phyloP scores from a whole-genome alignment of 2,113 vertebrate species.

The Theropithecus gelada region DNA sequence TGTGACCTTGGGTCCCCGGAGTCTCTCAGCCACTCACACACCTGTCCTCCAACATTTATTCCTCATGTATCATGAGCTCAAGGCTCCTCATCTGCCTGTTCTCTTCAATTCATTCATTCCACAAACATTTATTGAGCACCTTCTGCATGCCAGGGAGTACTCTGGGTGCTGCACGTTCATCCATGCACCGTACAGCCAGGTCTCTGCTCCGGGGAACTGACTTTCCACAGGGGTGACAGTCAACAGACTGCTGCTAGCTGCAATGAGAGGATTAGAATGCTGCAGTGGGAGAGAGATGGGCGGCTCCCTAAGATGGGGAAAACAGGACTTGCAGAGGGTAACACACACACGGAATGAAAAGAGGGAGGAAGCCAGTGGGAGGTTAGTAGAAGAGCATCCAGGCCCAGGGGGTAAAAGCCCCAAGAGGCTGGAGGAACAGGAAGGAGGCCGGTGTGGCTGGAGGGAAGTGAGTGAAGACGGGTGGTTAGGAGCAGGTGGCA shows the following conservation, averaged over 20 bases:
- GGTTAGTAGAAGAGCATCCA: background rate
- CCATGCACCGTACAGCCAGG: background rate
- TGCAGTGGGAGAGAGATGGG: background rate
- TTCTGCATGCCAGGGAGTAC: background rate
- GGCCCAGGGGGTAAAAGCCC: background rate
- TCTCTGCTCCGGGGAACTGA: background rate
- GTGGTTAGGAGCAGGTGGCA: accelerated
- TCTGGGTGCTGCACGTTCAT: background rate
- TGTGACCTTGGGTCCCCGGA: accelerated
- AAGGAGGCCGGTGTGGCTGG: background rate
- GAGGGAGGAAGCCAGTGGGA: background rate
- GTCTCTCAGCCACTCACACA: background rate
- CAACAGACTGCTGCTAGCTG: background rate
- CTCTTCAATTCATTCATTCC: background rate
- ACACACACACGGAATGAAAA: background rate
- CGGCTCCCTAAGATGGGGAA: background rate
- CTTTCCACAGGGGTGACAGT: background rate
- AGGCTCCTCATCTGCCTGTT: background rate
- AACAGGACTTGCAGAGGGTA: background rate
- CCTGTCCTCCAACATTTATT: background rate
- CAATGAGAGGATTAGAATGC: background rate
- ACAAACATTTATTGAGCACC: background rate
- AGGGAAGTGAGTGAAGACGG: too few relatives aligned
- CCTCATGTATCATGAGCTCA: background rate
- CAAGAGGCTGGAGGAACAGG: background rate